phyloP scores from a whole-genome alignment of 2,113 vertebrate species.

The Dendropsophus ebraccatus region DNA sequence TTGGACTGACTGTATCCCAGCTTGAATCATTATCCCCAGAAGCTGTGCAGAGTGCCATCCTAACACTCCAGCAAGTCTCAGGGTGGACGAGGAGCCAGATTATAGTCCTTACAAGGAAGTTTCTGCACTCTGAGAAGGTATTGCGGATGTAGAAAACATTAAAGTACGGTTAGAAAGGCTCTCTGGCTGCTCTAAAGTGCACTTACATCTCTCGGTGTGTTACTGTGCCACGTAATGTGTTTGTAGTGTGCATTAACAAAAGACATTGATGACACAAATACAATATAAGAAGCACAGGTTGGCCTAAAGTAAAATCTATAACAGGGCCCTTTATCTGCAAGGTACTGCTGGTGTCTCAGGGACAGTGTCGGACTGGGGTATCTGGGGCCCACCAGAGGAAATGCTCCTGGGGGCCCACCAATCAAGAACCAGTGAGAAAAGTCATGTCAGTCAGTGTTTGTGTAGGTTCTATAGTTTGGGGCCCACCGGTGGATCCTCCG shows the following conservation, averaged over 20 bases:
- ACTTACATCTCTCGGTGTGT: neutral
- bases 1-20: constrained; percentile 73
- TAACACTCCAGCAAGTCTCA: constrained; percentile 76
- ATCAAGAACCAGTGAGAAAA: too few relatives aligned
- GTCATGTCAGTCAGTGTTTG: too few relatives aligned
- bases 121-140: constrained; percentile 78
- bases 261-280: neutral
- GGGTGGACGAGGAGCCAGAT: constrained; percentile 79
- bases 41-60: constrained; percentile 73
- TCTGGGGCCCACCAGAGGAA: too few relatives aligned
- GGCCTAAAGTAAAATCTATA: too few relatives aligned
- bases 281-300: too few relatives aligned
- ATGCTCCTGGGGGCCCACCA: too few relatives aligned
- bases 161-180: neutral
- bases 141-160: constrained; percentile 21
- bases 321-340: too few relatives aligned
- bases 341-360: too few relatives aligned
- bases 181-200: neutral
- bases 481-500: too few relatives aligned
- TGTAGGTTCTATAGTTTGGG: too few relatives aligned
- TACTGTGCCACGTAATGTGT: neutral
- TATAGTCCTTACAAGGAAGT: constrained; percentile 76
- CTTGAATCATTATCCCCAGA: constrained; percentile 76
- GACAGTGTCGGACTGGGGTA: too few relatives aligned
- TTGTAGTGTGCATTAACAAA: neutral